Evolutionary conservation across 2,888 invertebrate genomes (phyloP).

Genomic region (Drosophila phalerata): DNA sequence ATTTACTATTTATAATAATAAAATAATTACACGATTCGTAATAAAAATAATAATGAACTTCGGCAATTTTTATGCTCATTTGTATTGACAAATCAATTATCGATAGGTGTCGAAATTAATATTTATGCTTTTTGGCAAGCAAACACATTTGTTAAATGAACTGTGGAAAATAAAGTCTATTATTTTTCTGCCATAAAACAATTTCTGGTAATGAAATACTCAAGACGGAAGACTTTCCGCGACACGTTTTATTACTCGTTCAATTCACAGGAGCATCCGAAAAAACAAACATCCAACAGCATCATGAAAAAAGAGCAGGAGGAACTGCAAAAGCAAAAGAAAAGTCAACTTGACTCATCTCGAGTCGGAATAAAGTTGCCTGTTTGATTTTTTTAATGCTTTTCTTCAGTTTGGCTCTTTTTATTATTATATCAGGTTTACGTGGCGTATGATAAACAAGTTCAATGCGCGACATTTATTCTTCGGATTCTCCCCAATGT

Average conservation of each 20-base stretch:
- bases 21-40: no score
- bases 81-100: conserved; percentile 14
- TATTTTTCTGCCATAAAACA: conserved; percentile 32
- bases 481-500: conserved; percentile 4
- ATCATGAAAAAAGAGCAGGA: background rate
- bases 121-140: conserved; percentile 20
- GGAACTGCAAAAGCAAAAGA: background rate
- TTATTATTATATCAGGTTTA: conserved; percentile 70
- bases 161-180: conserved; percentile 36
- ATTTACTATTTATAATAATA: no score
- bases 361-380: conserved; percentile 13
- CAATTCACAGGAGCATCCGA: conserved; percentile 38
- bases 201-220: conserved; percentile 55
- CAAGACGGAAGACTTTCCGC: conserved; percentile 18
- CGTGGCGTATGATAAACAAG: conserved; percentile 64
- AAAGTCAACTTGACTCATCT: background rate
- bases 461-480: conserved; percentile 49
- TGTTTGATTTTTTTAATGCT: conserved; percentile 56
- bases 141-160: conserved; percentile 9
- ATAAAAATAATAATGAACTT: no score
- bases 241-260: conserved; percentile 61
- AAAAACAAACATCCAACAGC: conserved; percentile 41
- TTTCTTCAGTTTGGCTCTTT: conserved; percentile 14
- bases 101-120: conserved; percentile 33
- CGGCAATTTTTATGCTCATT: background rate